A percentile compares a stretch with the other conserved stretches of the same genome.
These are phyloP conservation scores for Sarcophaga caerulescens DNA, from an alignment of 2,888 invertebrate genomes.

Conservation along the genomic window DNA sequence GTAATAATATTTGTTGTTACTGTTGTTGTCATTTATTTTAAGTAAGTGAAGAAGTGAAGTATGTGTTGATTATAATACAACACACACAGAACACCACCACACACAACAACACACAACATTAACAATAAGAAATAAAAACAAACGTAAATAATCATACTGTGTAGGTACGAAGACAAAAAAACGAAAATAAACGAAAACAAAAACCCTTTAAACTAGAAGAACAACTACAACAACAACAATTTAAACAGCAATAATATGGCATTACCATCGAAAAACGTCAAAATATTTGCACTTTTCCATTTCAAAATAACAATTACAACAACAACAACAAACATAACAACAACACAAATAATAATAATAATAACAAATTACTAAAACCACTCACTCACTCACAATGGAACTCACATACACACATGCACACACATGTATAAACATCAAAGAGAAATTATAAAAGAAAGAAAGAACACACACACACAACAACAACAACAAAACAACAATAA, in stretches of 20 bases:
- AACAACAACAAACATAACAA: constrained; percentile 41
- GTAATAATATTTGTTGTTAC: not conserved
- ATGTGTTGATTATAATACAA: no score
- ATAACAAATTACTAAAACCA: constrained; percentile 42
- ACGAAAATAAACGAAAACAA: constrained; percentile 3
- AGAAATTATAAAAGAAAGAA: not conserved
- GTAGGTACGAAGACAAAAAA: not conserved
- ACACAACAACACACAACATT: constrained; percentile 21
- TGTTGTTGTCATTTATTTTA: not conserved
- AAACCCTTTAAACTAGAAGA: not conserved
- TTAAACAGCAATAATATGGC: constrained; percentile 24
- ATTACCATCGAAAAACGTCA: constrained; percentile 73
- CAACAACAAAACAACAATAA: no score
- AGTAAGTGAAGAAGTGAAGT: no score
- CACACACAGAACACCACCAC: no score
- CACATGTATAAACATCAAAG: constrained; percentile 35
- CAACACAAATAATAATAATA: constrained; percentile 42
- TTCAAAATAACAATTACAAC: constrained; percentile 69
- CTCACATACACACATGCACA: not conserved
- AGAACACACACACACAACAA: not conserved
- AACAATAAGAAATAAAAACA: constrained; percentile 22
- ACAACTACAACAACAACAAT: constrained; percentile 30
- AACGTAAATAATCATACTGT: no score
- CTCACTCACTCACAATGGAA: not conserved
- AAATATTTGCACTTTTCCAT: constrained; percentile 78